These are phyloP conservation scores for Quadroppia sp. DNA, from an alignment of 2,888 invertebrate genomes.

Conservation along the genomic window DNA sequence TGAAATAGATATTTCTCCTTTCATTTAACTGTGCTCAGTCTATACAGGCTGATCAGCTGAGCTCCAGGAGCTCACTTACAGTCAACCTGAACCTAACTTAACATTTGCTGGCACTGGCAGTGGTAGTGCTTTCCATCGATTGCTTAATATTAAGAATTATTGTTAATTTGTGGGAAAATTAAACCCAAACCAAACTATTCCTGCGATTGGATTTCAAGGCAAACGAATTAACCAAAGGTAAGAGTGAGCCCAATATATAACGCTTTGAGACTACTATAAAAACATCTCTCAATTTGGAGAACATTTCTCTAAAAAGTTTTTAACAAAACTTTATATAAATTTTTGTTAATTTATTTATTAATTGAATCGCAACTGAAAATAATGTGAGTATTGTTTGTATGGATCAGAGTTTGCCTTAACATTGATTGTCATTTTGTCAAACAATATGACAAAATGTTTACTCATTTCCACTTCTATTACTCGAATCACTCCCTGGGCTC, in stretches of 20 bases:
- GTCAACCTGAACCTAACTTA: background rate
- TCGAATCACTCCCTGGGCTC: no score
- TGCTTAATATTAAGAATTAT: no score
- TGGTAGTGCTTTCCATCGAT: background rate
- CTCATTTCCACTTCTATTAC: no score
- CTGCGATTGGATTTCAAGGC: slow-evolving; percentile 9
- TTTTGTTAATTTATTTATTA: background rate
- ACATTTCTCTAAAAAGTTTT: no score
- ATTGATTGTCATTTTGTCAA: no score
- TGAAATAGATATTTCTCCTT: slow-evolving; percentile 26
- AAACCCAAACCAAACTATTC: no score
- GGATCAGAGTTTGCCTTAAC: no score
- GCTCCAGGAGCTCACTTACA: background rate
- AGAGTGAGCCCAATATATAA: background rate
- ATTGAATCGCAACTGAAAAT: background rate
- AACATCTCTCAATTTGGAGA: background rate
- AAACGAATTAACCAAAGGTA: background rate
- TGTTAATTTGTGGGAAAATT: no score
- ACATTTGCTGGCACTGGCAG: background rate
- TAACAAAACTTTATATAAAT: no score
- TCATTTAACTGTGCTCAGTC: background rate
- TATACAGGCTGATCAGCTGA: background rate
- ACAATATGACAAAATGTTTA: no score
- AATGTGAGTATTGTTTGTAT: no score
- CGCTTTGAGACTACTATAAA: background rate